Percentiles rank a stretch among this genome's conserved stretches.
Conservation (phyloP, 2,888 invertebrate species). For the Drosophila longiperda region DNA sequence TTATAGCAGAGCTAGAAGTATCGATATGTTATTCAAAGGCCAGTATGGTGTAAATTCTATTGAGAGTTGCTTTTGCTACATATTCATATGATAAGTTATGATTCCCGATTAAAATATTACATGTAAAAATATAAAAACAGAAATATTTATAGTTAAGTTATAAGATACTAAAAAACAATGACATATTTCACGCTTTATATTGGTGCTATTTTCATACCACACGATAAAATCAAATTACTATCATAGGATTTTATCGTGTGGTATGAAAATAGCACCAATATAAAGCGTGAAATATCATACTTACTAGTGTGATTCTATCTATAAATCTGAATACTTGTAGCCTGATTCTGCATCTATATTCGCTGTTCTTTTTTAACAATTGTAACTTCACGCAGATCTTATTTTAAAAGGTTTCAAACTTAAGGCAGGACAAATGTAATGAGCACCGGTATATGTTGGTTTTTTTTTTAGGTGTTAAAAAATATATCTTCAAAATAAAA, state of each 20-base stretch:
- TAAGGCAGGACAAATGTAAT: background rate
- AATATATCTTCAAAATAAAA: background rate
- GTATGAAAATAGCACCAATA: background rate
- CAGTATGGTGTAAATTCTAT: background rate
- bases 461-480: background rate
- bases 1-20: slow-evolving; percentile 1
- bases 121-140: background rate
- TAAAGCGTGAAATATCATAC: background rate
- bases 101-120: background rate
- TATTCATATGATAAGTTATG: background rate
- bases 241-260: no score
- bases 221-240: no score
- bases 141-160: background rate
- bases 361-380: slow-evolving; percentile 1
- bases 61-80: background rate
- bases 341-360: background rate
- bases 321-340: background rate
- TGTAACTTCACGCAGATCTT: background rate
- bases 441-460: background rate
- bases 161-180: background rate
- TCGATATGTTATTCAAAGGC: slow-evolving; percentile 3
- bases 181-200: no score
- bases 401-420: background rate
- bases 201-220: no score
- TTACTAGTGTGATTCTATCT: background rate